Conservation (phyloP, 2,113 vertebrate genomes). For the Sinocyclocheilus maitianheensis region DNA sequence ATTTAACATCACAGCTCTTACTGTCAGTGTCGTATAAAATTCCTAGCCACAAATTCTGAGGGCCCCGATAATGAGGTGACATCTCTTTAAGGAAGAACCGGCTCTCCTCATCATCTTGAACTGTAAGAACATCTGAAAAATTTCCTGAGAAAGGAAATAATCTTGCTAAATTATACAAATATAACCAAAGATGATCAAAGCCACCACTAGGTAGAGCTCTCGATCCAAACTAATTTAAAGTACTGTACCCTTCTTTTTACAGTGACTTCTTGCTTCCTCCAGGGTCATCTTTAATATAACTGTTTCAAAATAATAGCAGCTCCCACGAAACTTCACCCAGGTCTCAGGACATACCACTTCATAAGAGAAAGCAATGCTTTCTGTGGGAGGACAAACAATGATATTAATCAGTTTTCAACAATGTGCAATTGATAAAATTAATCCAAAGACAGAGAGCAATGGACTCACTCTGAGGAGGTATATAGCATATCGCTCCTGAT, state of each 20-base stretch:
- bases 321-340: slow-evolving; percentile 88
- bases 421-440: not conserved
- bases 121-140: slow-evolving; percentile 83
- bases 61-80: slow-evolving; percentile 73
- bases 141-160: slow-evolving; percentile 64
- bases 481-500: slow-evolving; percentile 84
- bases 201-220: slow-evolving; percentile 4
- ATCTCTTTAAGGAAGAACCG: slow-evolving; percentile 86
- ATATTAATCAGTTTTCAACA: not conserved
- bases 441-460: not conserved
- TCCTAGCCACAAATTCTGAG: slow-evolving; percentile 87
- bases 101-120: slow-evolving; percentile 85
- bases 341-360: slow-evolving; percentile 80
- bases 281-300: slow-evolving; percentile 79
- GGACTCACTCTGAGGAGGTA: slow-evolving; percentile 71
- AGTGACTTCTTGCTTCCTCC: slow-evolving; percentile 84
- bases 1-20: slow-evolving; percentile 59
- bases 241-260: slow-evolving; percentile 83
- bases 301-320: slow-evolving; percentile 91
- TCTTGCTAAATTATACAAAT: not conserved
- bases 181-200: too few relatives aligned
- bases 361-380: slow-evolving; percentile 69
- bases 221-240: not conserved
- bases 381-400: slow-evolving; percentile 65
- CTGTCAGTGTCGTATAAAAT: slow-evolving; percentile 77